Percentiles rank a stretch among this genome's conserved stretches.
These are phyloP conservation scores for Brachyistius frenatus DNA, from an alignment of 2,113 vertebrate genomes.

Conservation along the genomic window DNA sequence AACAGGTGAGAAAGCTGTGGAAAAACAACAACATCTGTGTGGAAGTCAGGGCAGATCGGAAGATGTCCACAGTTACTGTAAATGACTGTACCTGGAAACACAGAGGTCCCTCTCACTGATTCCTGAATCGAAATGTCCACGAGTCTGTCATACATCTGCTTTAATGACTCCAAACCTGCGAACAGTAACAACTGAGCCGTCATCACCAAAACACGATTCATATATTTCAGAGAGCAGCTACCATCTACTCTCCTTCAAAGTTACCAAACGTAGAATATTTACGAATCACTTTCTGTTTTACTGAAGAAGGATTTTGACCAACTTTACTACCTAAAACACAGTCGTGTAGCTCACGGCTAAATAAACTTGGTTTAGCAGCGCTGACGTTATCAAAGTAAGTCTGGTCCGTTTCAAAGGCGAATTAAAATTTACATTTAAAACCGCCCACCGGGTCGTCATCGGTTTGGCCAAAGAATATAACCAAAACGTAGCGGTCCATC, in stretches of 20 bases:
- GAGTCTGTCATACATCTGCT: slow-evolving; percentile 60
- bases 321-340: too few species aligned
- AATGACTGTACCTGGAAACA: slow-evolving; percentile 69
- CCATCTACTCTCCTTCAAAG: not conserved
- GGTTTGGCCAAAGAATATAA: slow-evolving; percentile 56
- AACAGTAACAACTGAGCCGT: not conserved
- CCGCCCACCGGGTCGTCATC: slow-evolving; percentile 22
- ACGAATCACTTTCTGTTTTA: too few species aligned
- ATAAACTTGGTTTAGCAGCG: not conserved
- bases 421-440: slow-evolving; percentile 61
- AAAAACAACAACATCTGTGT: not conserved
- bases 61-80: not conserved
- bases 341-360: not conserved
- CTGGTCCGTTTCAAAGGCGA: not conserved
- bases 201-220: not conserved
- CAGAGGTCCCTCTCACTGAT: slow-evolving; percentile 25
- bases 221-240: not conserved
- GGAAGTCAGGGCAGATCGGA: not conserved
- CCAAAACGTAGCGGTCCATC: slow-evolving; percentile 77
- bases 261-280: not conserved
- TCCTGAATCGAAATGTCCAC: slow-evolving; percentile 51
- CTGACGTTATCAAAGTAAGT: not conserved
- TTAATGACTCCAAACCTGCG: slow-evolving; percentile 68
- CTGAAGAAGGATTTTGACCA: too few species aligned
- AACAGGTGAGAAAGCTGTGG: not conserved